Conservation (phyloP, 2,113 vertebrate species). For the Osmerus eperlanus region DNA sequence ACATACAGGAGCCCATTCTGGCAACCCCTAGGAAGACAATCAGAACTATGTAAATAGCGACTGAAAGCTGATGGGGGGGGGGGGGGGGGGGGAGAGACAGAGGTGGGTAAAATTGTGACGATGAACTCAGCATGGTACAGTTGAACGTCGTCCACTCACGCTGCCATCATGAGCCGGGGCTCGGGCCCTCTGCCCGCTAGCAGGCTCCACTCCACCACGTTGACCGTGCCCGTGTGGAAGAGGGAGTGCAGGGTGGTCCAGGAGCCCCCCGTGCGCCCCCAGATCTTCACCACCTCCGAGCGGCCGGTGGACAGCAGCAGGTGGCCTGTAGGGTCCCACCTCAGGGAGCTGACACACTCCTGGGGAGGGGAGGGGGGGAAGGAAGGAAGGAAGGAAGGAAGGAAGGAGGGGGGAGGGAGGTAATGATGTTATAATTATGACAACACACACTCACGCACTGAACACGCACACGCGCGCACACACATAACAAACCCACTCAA, state of each 20-base stretch:
- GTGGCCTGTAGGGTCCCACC: constrained; percentile 78
- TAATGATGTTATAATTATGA: not conserved
- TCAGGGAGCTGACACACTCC: constrained; percentile 68
- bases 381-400: not conserved
- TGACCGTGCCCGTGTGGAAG: constrained; percentile 64
- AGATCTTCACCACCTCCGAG: constrained; percentile 71
- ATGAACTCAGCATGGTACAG: no score
- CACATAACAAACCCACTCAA: not conserved
- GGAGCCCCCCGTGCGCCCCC: constrained; percentile 58
- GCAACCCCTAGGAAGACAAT: constrained; percentile 65
- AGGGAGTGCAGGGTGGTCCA: constrained; percentile 74
- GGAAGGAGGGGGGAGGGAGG: not conserved
- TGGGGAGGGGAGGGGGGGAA: constrained; percentile 21
- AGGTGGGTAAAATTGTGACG: no score
- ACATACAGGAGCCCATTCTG: constrained; percentile 78
- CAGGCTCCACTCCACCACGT: constrained; percentile 72
- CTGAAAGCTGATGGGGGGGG: not conserved
- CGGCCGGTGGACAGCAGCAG: constrained; percentile 72
- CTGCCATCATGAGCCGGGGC: constrained; percentile 74
- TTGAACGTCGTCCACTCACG: constrained; percentile 56
- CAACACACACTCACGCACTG: no score
- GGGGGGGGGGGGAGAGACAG: no score
- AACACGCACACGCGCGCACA: no score
- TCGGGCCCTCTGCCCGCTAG: constrained; percentile 66
- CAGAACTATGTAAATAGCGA: not conserved